A percentile compares a stretch with the other conserved stretches of the same genome.
Conservation (phyloP, 2,113 vertebrate species). For the Coryphaenoides rupestris region DNA sequence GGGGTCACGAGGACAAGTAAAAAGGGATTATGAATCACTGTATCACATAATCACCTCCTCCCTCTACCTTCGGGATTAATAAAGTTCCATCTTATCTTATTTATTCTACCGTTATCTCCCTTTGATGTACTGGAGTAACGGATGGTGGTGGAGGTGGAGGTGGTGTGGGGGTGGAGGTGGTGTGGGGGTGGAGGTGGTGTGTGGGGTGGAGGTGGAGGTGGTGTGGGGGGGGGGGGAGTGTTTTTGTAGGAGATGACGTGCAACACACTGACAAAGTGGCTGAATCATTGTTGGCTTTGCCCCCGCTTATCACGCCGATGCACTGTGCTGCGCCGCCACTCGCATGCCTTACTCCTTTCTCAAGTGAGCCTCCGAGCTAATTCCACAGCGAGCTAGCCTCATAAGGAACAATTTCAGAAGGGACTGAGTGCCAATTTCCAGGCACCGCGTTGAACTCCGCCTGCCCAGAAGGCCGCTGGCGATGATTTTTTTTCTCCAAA, state of each 20-base stretch:
- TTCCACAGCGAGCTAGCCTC: conserved; percentile 33
- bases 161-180: conserved; percentile 10
- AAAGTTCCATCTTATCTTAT: conserved; percentile 16
- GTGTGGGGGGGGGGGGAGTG: conserved; percentile 14
- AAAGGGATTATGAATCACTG: background rate
- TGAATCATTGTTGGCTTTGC: conserved; percentile 44
- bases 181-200: background rate
- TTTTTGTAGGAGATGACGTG: conserved; percentile 17
- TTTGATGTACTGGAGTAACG: conserved; percentile 6
- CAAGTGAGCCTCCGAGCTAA: conserved; percentile 33
- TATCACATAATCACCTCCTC: background rate
- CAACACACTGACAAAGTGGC: conserved; percentile 37
- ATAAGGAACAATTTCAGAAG: conserved; percentile 41
- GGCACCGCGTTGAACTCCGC: conserved; percentile 28
- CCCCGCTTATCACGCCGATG: conserved; percentile 7
- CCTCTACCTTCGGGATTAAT: background rate
- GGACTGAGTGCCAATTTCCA: conserved; percentile 48
- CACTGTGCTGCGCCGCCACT: conserved; percentile 37
- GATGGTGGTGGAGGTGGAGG: background rate
- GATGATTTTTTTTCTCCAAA: conserved; percentile 41
- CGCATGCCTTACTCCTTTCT: conserved; percentile 44
- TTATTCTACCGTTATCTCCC: conserved; percentile 9
- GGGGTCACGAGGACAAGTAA: background rate
- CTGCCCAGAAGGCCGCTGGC: conserved; percentile 43
- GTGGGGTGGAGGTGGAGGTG: background rate